phyloP scores from a whole-genome alignment of 2,113 vertebrate species.

The Gyps fulvus region DNA sequence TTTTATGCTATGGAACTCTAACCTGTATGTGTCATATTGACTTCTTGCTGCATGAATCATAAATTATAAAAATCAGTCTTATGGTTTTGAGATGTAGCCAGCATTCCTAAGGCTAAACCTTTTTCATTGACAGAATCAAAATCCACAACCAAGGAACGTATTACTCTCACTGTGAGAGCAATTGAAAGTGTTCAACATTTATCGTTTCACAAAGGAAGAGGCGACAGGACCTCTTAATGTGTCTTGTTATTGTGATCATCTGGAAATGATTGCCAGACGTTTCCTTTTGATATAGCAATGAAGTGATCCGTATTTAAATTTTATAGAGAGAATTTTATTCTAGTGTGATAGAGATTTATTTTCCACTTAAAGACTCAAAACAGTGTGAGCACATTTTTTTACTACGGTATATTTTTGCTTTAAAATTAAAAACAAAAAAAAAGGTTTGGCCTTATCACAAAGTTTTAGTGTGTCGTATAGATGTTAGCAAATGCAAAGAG shows the following conservation, averaged over 20 bases:
- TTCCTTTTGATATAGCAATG: conserved; percentile 74
- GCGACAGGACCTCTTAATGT: conserved; percentile 64
- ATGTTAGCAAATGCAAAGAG: conserved; percentile 75
- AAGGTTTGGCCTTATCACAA: conserved; percentile 80
- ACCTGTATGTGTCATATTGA: conserved; percentile 73
- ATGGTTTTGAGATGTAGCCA: conserved; percentile 73
- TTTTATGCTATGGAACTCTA: conserved; percentile 72
- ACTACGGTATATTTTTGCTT: conserved; percentile 73
- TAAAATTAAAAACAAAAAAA: conserved; percentile 71
- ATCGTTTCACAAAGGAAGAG: conserved; percentile 59
- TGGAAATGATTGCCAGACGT: conserved; percentile 71
- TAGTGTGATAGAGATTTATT: conserved; percentile 81
- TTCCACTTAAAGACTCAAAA: conserved; percentile 73
- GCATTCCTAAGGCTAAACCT: conserved; percentile 78
- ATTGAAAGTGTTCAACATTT: conserved; percentile 47
- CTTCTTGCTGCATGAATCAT: conserved; percentile 79
- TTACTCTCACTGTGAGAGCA: conserved; percentile 50
- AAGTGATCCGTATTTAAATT: conserved; percentile 77
- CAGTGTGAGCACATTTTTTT: conserved; percentile 70
- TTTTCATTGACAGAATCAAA: conserved; percentile 69
- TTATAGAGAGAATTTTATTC: conserved; percentile 80
- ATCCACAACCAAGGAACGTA: conserved; percentile 44
- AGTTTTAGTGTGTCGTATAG: conserved; percentile 75
- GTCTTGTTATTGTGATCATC: conserved; percentile 76
- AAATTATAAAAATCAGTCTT: conserved; percentile 71